phyloP scores from a whole-genome alignment of 1,140 invertebrate genomes.

The Vollenhovia emeryi region DNA sequence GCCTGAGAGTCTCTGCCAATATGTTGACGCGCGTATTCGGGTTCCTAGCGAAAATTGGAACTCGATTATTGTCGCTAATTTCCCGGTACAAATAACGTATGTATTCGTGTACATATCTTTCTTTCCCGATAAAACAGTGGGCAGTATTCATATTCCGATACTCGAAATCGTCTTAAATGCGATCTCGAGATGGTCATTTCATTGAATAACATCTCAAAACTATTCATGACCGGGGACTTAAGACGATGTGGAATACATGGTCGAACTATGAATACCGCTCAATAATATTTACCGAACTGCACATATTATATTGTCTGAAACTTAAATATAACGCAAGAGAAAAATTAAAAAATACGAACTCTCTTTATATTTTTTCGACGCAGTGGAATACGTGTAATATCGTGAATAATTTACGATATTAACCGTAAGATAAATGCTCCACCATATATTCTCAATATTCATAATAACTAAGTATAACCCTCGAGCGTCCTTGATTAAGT shows the following conservation, averaged over 20 bases:
- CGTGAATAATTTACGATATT: not conserved
- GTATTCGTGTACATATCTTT: constrained; percentile 2
- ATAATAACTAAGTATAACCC: constrained; percentile 26
- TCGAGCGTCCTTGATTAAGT: constrained; percentile 54
- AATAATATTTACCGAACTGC: no score
- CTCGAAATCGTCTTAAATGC: no score
- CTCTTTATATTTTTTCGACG: not conserved
- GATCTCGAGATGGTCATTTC: no score
- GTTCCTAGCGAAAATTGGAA: not conserved
- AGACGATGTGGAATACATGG: no score
- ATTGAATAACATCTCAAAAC: no score
- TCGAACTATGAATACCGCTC: no score
- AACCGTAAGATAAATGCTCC: not conserved
- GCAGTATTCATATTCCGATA: no score
- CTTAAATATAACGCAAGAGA: not conserved
- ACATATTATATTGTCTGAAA: not conserved
- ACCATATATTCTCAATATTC: not conserved
- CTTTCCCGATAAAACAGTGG: not conserved
- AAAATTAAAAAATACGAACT: not conserved
- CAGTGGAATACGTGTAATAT: not conserved
- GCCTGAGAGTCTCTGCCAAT: constrained; percentile 15
- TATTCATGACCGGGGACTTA: no score
- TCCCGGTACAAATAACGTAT: not conserved
- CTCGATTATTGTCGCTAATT: constrained; percentile 50
- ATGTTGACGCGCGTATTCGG: not conserved